Evolutionary conservation across 2,888 invertebrate genomes (phyloP).

Genomic region (Synanthedon andrenaeformis): DNA sequence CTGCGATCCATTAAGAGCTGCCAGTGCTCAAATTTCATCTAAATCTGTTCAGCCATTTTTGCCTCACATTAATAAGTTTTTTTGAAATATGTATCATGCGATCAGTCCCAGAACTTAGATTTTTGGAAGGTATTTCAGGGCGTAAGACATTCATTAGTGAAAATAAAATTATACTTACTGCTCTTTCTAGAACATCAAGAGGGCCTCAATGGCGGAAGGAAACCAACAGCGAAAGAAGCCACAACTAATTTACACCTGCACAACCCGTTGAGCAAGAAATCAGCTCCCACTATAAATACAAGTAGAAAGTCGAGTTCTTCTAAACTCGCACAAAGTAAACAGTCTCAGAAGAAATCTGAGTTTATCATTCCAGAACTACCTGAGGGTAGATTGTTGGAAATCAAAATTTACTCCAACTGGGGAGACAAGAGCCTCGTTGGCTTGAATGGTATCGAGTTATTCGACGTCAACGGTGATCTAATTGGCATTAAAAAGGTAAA

Average conservation of each 20-base stretch:
- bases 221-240: conserved; percentile 18
- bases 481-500: conserved; percentile 73
- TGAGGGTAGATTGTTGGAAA: conserved; percentile 72
- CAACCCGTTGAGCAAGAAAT: conserved; percentile 17
- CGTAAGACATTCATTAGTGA: too few relatives aligned
- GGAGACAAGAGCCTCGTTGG: conserved; percentile 85
- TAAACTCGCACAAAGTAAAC: conserved; percentile 27
- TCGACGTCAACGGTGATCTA: conserved; percentile 72
- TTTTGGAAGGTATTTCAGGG: too few relatives aligned
- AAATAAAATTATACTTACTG: too few relatives aligned
- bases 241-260: conserved; percentile 14
- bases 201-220: conserved; percentile 20
- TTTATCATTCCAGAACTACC: conserved; percentile 85
- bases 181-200: conserved; percentile 20
- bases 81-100: too few relatives aligned
- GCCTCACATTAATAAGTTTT: too few relatives aligned
- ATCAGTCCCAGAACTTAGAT: too few relatives aligned
- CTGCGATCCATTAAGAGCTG: too few relatives aligned
- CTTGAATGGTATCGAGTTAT: conserved; percentile 82
- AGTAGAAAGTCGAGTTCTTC: conserved; percentile 29
- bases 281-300: conserved; percentile 19
- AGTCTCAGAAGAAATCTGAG: conserved; percentile 36
- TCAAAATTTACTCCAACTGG: conserved; percentile 82
- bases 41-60: too few relatives aligned
- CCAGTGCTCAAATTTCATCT: too few relatives aligned